These are phyloP conservation scores for Thymelicus acteon DNA, from an alignment of 2,888 invertebrate genomes.

Conservation along the genomic window DNA sequence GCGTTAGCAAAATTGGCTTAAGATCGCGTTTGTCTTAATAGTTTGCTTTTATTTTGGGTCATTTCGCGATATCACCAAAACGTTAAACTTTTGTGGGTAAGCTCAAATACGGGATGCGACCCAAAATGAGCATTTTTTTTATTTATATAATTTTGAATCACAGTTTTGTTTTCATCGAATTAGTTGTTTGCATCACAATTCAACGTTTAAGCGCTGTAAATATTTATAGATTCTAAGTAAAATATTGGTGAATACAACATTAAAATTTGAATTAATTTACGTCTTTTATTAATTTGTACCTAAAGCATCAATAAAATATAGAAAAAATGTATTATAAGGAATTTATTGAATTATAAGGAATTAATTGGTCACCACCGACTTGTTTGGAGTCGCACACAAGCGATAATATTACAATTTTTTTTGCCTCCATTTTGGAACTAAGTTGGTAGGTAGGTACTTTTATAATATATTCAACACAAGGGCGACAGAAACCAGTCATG, in stretches of 20 bases:
- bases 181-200: constrained; percentile 34
- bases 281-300: constrained; percentile 4
- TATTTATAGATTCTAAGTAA: constrained; percentile 34
- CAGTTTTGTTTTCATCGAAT: constrained; percentile 12
- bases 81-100: constrained; percentile 20
- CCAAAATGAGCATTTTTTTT: constrained; percentile 22
- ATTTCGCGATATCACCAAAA: constrained; percentile 33
- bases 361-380: too few species aligned
- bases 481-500: too few species aligned
- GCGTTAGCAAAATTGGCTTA: constrained; percentile 78
- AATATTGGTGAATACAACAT: constrained; percentile 29
- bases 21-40: constrained; percentile 57
- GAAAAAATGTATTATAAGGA: too few species aligned
- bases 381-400: too few species aligned
- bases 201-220: constrained; percentile 34
- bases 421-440: too few species aligned
- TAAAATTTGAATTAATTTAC: constrained; percentile 4
- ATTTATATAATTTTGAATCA: constrained; percentile 18
- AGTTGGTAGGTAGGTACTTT: too few species aligned
- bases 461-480: too few species aligned
- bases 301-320: too few species aligned
- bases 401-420: too few species aligned
- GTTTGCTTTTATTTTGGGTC: constrained; percentile 29
- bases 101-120: constrained; percentile 28
- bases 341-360: too few species aligned